Evolutionary conservation across 2,888 invertebrate genomes (phyloP), one percentile per base, ranked within the genome.

Genomic region (Pandemis cinnamomeana): DNA sequence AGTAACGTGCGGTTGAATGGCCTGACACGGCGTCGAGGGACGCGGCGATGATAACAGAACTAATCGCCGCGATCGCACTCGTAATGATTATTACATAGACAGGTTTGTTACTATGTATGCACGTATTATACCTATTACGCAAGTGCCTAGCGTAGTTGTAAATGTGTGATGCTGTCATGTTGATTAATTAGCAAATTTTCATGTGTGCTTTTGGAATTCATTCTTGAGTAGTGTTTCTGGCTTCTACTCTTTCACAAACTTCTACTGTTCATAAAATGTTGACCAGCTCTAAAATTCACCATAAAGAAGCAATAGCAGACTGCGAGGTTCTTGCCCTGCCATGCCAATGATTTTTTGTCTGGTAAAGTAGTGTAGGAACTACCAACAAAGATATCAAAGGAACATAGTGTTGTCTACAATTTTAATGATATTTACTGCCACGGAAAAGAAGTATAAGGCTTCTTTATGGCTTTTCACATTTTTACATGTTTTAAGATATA

Each of bases 1-100:
- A 66, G 72, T 63, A 67, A 64, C 36, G 48, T 42, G 79, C 87
- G 89, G 92, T 93, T 93, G 91, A 93, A 93, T 85, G 92, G 89
- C 92, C 93, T 91, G 90, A 77, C 83, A 84, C 84, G 83, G 84
- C 85, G 82, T 41, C 51, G 71, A 67, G 66, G 76, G 76, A 74
- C 76, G 73, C 75, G 75, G 44, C 41, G 61, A 44, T 67, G 68
- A 71, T 71, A 76, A 71, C 71, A 71, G 7, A 53, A 51, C 72
- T 62, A 69, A 72, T 72, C 72, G 73, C 42, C 51, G 36, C 73
- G 53, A 72, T 74, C 74, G 71, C 61, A 55, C 64, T 72, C 68
- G 64, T 69, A 75, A 72, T 72, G 72, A 72, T 75, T 72, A 72
- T 75, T 72, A 75, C 71, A 69, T 72, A 69, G 68, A 72, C 72